Evolutionary conservation across 53 echinoderm and acorn worm species (phyloP).

Genomic region (Stichopus horrens): DNA sequence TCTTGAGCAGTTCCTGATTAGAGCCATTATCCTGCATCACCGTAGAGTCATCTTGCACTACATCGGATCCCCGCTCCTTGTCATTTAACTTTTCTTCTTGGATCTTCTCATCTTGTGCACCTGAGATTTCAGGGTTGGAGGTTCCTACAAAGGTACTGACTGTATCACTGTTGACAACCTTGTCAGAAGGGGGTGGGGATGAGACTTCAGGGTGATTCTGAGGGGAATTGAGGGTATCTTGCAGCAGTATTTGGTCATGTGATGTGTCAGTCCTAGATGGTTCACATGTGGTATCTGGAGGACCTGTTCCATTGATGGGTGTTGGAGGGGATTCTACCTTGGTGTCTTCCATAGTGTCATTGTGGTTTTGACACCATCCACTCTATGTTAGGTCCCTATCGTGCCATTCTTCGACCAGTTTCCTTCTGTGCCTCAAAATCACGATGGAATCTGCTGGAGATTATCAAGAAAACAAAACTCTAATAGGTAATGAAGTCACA

Average conservation of each 20-base stretch:
- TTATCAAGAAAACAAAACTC: too few relatives aligned
- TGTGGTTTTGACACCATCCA: not conserved
- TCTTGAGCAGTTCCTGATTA: not conserved
- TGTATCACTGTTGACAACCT: not conserved
- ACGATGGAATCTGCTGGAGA: too few relatives aligned
- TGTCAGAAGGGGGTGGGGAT: not conserved
- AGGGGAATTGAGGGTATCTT: not conserved
- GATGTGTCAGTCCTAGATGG: not conserved
- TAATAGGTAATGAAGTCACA: too few relatives aligned
- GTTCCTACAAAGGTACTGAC: not conserved
- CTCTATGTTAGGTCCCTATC: too few relatives aligned
- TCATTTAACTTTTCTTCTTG: too few relatives aligned
- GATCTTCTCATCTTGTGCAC: not conserved
- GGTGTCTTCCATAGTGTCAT: not conserved
- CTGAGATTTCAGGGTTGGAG: not conserved
- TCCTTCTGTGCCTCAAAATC: too few relatives aligned
- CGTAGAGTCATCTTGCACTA: not conserved
- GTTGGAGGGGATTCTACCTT: not conserved
- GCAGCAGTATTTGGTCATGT: not conserved
- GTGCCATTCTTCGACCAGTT: too few relatives aligned
- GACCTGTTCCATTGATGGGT: not conserved
- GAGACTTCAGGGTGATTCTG: not conserved
- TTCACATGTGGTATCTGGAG: constrained; percentile 5
- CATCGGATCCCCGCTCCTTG: too few relatives aligned
- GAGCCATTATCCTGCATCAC: not conserved